phyloP scores from a whole-genome alignment of 2,113 vertebrate genomes.

The Spizaetus ornatus region DNA sequence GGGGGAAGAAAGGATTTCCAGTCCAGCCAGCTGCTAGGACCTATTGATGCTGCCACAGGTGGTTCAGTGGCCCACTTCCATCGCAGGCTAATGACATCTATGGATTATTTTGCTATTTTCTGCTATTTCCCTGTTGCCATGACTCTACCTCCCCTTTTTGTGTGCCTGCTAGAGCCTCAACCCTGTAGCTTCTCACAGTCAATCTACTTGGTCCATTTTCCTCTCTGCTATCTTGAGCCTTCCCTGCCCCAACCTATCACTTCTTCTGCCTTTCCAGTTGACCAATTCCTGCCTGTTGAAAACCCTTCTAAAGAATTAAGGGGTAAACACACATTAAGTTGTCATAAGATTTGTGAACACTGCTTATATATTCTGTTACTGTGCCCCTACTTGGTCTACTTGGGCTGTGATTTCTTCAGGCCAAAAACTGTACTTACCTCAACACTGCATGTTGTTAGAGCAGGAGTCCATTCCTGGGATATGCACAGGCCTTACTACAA shows the following conservation, averaged over 20 bases:
- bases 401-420: not conserved
- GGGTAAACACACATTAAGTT: not conserved
- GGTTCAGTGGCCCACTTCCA: not conserved
- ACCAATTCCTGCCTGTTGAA: not conserved
- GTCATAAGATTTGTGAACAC: not conserved
- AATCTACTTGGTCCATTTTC: not conserved
- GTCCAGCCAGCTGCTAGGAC: not conserved
- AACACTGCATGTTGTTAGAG: not conserved
- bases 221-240: not conserved
- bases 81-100: not conserved
- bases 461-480: not conserved
- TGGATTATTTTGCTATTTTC: not conserved
- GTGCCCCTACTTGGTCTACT: not conserved
- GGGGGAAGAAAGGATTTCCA: not conserved
- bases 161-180: not conserved
- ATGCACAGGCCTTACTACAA: not conserved
- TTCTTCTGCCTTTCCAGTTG: not conserved
- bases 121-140: not conserved
- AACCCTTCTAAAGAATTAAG: not conserved
- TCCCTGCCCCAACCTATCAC: not conserved
- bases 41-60: rapidly evolving
- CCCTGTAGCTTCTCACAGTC: not conserved
- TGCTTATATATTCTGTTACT: not conserved
- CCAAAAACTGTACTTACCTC: not conserved
- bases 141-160: not conserved